Conservation (phyloP, 1,140 invertebrate genomes). For the Plectrocnemia conspersa region DNA sequence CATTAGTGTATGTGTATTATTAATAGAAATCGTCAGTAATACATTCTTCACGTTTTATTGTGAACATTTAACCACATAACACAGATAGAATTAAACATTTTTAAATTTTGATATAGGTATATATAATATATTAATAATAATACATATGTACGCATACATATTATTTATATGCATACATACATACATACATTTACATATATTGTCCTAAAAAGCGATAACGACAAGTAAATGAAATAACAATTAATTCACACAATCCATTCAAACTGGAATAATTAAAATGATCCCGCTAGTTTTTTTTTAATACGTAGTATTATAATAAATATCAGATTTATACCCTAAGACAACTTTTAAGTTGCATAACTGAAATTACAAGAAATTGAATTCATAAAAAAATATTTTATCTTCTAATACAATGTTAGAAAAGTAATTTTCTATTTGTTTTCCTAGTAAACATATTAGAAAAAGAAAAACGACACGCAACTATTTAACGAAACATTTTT, state of each 20-base stretch:
- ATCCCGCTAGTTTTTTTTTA: conserved; percentile 25
- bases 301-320: conserved; percentile 20
- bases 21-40: too few species aligned
- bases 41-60: too few species aligned
- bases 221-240: conserved; percentile 28
- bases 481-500: too few species aligned
- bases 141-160: too few species aligned
- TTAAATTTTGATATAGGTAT: too few species aligned
- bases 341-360: conserved; percentile 26
- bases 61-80: too few species aligned
- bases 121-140: too few species aligned
- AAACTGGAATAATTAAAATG: conserved; percentile 27
- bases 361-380: conserved; percentile 5
- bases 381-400: conserved; percentile 14
- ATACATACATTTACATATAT: conserved; percentile 8
- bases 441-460: conserved; percentile 14
- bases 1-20: too few species aligned
- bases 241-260: conserved; percentile 24
- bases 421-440: conserved; percentile 4
- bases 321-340: conserved; percentile 27
- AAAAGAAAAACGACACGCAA: conserved; percentile 7
- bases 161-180: conserved; percentile 1
- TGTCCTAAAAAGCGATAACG: conserved; percentile 21
- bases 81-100: too few species aligned
- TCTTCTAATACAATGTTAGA: conserved; percentile 13